Evolutionary conservation across 1,140 invertebrate genomes (phyloP).

Genomic region (Diorhabda carinulata): DNA sequence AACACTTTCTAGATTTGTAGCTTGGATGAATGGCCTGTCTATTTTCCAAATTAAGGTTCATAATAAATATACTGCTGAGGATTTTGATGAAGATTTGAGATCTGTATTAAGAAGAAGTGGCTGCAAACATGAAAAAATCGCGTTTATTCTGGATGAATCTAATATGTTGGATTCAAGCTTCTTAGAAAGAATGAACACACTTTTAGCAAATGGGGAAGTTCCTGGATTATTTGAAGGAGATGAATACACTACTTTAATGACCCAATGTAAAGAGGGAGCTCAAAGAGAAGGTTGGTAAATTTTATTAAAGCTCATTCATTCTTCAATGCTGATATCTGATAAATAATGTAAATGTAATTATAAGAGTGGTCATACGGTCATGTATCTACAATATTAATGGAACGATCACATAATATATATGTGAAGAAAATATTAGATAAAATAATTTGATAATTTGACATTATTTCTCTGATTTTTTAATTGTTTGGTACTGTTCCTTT

Average conservation of each 20-base stretch:
- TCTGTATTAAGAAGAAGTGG: constrained; percentile 90
- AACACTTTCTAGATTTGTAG: constrained; percentile 96
- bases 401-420: neutral
- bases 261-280: constrained; percentile 98
- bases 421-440: no score
- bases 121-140: constrained; percentile 98
- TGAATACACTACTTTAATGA: constrained; percentile 98
- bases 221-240: constrained; percentile 91
- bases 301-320: neutral
- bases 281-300: constrained; percentile 73
- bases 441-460: no score
- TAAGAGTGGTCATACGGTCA: neutral
- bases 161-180: constrained; percentile 99
- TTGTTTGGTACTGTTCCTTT: no score
- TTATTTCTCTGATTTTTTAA: no score
- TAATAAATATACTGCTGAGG: constrained; percentile 97
- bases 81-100: constrained; percentile 98
- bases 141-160: constrained; percentile 98
- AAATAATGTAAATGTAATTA: neutral
- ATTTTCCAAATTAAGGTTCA: constrained; percentile 99
- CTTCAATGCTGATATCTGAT: neutral
- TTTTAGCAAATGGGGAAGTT: constrained; percentile 98
- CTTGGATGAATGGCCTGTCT: constrained; percentile 99
- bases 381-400: neutral
- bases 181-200: constrained; percentile 97